phyloP scores from a whole-genome alignment of 2,113 vertebrate genomes.

The Psammodynastes pulverulentus region DNA sequence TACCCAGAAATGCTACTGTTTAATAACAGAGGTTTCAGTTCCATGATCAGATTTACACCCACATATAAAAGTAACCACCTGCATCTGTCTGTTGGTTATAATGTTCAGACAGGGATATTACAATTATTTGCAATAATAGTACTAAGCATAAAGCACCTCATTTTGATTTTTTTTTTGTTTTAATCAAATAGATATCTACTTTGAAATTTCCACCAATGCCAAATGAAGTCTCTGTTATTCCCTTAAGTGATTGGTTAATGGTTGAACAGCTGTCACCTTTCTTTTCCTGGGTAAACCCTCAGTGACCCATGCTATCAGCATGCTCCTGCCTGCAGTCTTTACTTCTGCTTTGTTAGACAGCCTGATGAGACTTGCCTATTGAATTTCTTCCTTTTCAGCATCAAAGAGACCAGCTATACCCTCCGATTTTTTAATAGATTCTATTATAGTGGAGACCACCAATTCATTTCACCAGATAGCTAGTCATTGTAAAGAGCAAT shows the following conservation, averaged over 20 bases:
- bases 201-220: slow-evolving; percentile 54
- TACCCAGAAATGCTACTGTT: background rate
- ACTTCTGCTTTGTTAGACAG: slow-evolving; percentile 64
- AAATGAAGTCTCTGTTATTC: slow-evolving; percentile 50
- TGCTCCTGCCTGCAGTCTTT: slow-evolving; percentile 55
- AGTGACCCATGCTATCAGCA: slow-evolving; percentile 58
- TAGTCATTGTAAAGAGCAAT: slow-evolving; percentile 67
- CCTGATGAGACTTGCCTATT: slow-evolving; percentile 61
- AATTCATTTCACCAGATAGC: slow-evolving; percentile 62
- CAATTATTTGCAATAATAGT: background rate
- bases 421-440: slow-evolving; percentile 74
- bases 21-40: background rate
- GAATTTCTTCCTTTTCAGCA: slow-evolving; percentile 67
- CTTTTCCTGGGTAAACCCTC: slow-evolving; percentile 58
- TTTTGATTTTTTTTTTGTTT: background rate
- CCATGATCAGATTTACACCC: background rate
- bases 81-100: background rate
- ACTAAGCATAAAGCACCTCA: background rate
- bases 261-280: slow-evolving; percentile 55
- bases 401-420: slow-evolving; percentile 61
- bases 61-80: background rate
- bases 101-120: background rate
- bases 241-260: slow-evolving; percentile 56
- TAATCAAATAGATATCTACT: slow-evolving; percentile 46
- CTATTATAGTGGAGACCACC: slow-evolving; percentile 56